Evolutionary conservation across 2,888 invertebrate species (phyloP), one percentile per base, ranked within the genome.

Genomic region (Lysandra coridon): DNA sequence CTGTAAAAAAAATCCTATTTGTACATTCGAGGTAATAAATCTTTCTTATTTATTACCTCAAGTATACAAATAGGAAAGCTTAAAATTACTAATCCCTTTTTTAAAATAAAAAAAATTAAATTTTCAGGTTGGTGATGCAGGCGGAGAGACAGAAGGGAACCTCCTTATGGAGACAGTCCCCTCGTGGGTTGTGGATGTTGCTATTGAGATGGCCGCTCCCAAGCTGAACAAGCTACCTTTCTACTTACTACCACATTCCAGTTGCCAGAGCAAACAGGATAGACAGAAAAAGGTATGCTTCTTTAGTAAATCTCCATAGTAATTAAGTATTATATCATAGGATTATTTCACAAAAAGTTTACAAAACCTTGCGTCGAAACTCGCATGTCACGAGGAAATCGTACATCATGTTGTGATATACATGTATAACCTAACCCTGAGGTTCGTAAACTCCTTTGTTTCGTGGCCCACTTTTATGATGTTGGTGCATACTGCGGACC

Each of bases 181-280:
- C 0, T 96, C 97, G 17, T 99, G 99, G 99, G 98, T 99, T 14
- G 97, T 98, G 0, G 98, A 99, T 85, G 98, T 98, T 75, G 98
- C 99, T 73, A 97, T 99, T 80, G 98, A 99, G 87, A 98, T 98
- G 94, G 98, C 97, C 83, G 96, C 98, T 82, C 99, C 99, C 1
- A 99, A 99, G 91, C 98, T 99, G 86, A 98, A 98, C 85, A 99
- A 99, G 95, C 97, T 99, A 88, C 98, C 99, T 44, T 99, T 99
- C 92, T 99, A 98, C 90, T 95, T 99, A 79, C 96, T 98, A 85
- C 98, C 99, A n/a, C 99, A 99, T 94, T 96, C 98, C 49, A 97
- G 96, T 84, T 95, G 96, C 81, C 96, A 95, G 82, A 95, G 95
- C 80, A 97, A 97, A 86, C 96, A 96, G 83, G 97, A 97, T 86